Percentiles rank a stretch among this genome's conserved stretches.
These are phyloP conservation scores for Arctopsyche grandis DNA, from an alignment of 1,140 invertebrate species.

Conservation along the genomic window DNA sequence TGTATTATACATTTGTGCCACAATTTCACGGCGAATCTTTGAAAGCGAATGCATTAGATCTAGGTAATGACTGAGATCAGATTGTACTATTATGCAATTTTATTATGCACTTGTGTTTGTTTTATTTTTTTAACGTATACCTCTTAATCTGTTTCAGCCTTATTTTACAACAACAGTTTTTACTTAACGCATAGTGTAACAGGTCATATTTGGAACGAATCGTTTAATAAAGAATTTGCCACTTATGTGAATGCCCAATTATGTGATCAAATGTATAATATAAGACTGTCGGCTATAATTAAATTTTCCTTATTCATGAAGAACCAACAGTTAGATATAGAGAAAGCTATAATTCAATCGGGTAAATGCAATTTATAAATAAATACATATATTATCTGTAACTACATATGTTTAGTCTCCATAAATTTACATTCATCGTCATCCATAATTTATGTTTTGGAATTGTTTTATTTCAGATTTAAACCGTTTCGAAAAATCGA, in stretches of 20 bases:
- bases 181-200: slow-evolving; percentile 63
- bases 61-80: no score
- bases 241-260: slow-evolving; percentile 58
- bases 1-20: slow-evolving; percentile 62
- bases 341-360: slow-evolving; percentile 58
- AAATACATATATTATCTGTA: no score
- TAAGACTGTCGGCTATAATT: slow-evolving; percentile 60
- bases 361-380: slow-evolving; percentile 55
- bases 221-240: slow-evolving; percentile 56
- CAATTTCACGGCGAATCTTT: slow-evolving; percentile 62
- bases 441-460: no score
- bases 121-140: background rate
- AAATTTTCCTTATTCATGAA: slow-evolving; percentile 62
- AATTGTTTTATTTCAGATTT: slow-evolving; percentile 56
- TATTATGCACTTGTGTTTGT: no score
- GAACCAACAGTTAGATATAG: slow-evolving; percentile 59
- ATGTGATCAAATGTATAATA: slow-evolving; percentile 61
- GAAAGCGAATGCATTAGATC: slow-evolving; percentile 61
- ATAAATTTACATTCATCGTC: background rate
- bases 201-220: slow-evolving; percentile 62
- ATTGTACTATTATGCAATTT: no score
- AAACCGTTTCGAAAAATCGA: slow-evolving; percentile 55
- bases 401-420: no score
- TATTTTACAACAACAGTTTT: slow-evolving; percentile 67
- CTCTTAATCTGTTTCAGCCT: slow-evolving; percentile 57